Percentiles rank a stretch among this genome's conserved stretches.
phyloP scores from a whole-genome alignment of 1,140 invertebrate species.

The Diabrotica virgifera region DNA sequence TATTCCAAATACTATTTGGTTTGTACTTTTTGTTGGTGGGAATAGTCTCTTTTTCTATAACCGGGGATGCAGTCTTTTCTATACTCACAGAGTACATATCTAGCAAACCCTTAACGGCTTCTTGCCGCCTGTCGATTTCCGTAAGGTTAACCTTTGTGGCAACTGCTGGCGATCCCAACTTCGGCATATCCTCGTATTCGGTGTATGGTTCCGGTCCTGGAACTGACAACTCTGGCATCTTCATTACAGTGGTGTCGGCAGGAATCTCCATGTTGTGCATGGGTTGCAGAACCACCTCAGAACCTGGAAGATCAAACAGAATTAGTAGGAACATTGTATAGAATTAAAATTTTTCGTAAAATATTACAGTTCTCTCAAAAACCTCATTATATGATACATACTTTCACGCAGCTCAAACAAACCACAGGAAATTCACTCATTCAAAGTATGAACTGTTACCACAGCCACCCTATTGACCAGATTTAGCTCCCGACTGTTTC shows the following conservation, averaged over 20 bases:
- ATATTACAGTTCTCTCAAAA: too few species aligned
- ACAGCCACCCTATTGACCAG: too few species aligned
- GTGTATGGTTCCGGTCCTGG: slow-evolving; percentile 19
- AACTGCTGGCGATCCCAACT: slow-evolving; percentile 14
- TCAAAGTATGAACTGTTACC: too few species aligned
- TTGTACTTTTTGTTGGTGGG: slow-evolving; percentile 21
- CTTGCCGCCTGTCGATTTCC: background rate
- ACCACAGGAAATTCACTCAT: too few species aligned
- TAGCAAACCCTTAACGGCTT: background rate
- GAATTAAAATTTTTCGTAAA: too few species aligned
- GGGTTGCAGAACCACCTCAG: background rate
- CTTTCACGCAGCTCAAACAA: too few species aligned
- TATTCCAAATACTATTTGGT: slow-evolving; percentile 36
- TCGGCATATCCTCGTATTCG: slow-evolving; percentile 23
- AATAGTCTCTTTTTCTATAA: slow-evolving; percentile 1
- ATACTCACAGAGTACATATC: background rate
- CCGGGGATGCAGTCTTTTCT: background rate
- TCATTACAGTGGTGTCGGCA: too few species aligned
- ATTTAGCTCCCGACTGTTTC: too few species aligned
- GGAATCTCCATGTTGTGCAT: background rate
- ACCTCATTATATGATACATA: too few species aligned
- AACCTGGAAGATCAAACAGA: background rate
- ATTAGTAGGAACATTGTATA: too few species aligned
- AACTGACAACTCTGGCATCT: slow-evolving; percentile 24
- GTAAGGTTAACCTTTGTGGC: background rate